Evolutionary conservation across 2,797 vertebrate genomes (phyloP).

Genomic region (Sciurus vulgaris): DNA sequence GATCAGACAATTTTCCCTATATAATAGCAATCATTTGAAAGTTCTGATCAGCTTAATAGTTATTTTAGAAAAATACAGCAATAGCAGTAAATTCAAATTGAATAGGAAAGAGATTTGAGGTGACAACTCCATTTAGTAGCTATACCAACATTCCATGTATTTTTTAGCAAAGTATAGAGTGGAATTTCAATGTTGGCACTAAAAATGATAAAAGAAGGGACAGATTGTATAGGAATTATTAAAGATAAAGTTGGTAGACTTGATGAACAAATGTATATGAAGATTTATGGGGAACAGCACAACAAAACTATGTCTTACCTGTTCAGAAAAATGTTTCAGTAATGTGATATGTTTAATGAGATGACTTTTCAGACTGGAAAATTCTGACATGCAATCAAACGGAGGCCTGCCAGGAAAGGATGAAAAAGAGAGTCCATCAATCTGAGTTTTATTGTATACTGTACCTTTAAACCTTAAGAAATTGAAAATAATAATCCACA

Average conservation of each 20-base stretch:
- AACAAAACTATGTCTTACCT: slow-evolving; percentile 89
- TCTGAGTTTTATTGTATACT: slow-evolving; percentile 26
- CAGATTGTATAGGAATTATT: background rate
- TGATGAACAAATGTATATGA: background rate
- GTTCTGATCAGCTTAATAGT: background rate
- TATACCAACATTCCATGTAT: slow-evolving; percentile 5
- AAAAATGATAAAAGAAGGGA: background rate
- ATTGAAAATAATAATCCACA: slow-evolving; percentile 53
- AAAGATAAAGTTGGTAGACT: background rate
- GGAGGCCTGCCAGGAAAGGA: slow-evolving; percentile 91
- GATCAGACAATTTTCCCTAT: background rate
- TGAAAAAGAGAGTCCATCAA: slow-evolving; percentile 49
- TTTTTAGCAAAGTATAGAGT: slow-evolving; percentile 1
- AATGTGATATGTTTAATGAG: slow-evolving; percentile 97
- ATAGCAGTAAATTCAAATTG: background rate
- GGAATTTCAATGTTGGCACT: background rate
- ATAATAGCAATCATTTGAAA: background rate
- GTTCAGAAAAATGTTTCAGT: slow-evolving; percentile 96
- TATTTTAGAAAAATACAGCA: slow-evolving; percentile 29
- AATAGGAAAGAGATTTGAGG: slow-evolving; percentile 49
- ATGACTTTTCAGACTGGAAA: slow-evolving; percentile 96
- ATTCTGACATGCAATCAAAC: slow-evolving; percentile 96
- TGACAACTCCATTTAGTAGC: background rate
- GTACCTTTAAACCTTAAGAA: slow-evolving; percentile 50
- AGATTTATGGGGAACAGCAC: background rate